phyloP scores from a whole-genome alignment of 2,113 vertebrate genomes.

The Pholis gunnellus region DNA sequence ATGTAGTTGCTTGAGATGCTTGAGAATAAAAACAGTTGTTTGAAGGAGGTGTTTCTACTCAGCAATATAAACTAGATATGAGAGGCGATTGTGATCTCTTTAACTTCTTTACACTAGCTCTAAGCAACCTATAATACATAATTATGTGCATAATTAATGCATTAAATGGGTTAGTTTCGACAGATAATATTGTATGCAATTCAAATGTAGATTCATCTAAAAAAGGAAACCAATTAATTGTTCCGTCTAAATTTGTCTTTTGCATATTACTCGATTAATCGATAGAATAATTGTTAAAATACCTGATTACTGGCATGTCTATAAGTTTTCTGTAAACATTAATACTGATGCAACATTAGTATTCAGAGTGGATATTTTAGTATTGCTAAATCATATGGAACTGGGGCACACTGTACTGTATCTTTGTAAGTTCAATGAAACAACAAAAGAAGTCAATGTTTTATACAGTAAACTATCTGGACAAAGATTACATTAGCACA shows the following conservation, averaged over 20 bases:
- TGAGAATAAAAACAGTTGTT: background rate
- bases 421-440: background rate
- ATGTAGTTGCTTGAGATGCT: background rate
- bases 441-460: background rate
- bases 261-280: too few relatives aligned
- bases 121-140: background rate
- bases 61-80: background rate
- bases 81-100: background rate
- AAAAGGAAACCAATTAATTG: too few relatives aligned
- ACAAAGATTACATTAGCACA: background rate
- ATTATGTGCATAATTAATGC: background rate
- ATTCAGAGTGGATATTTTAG: background rate
- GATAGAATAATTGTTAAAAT: background rate
- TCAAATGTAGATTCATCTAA: too few relatives aligned
- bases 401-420: background rate
- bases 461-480: background rate
- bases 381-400: background rate
- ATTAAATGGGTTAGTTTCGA: too few relatives aligned
- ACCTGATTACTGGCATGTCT: background rate
- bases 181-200: too few relatives aligned
- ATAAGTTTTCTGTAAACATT: background rate
- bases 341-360: background rate
- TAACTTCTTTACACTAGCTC: background rate
- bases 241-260: background rate
- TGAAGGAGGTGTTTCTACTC: background rate